Evolutionary conservation across 2,797 vertebrate genomes (phyloP).

Genomic region (Cynopterus sphinx): DNA sequence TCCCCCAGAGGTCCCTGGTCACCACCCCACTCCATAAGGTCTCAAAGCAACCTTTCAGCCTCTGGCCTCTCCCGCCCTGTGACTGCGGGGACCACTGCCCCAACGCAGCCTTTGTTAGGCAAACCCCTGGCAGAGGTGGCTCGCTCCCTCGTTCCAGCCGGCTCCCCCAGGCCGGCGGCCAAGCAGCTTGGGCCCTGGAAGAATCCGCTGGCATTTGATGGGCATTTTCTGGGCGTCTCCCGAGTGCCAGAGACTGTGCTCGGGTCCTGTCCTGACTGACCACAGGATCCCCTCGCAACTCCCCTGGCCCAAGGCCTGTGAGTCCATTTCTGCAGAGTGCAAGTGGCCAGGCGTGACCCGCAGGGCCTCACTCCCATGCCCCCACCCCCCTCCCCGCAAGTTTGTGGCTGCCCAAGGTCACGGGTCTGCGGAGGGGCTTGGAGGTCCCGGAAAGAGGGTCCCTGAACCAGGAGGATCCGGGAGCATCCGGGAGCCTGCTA

Average conservation of each 20-base stretch:
- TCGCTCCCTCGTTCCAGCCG: neutral
- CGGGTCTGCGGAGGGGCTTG: neutral
- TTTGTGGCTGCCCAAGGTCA: neutral
- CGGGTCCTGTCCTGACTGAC: accelerated
- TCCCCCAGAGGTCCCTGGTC: neutral
- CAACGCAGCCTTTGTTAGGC: accelerated
- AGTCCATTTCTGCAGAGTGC: neutral
- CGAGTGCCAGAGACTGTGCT: neutral
- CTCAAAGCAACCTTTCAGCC: neutral
- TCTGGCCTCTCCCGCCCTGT: neutral
- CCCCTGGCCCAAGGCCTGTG: neutral
- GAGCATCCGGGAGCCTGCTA: accelerated
- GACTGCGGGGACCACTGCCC: no score
- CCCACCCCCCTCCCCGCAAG: neutral
- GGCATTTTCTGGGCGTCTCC: no score
- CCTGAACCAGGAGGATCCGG: accelerated
- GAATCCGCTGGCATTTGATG: no score
- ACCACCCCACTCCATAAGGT: neutral
- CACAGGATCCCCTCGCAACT: neutral
- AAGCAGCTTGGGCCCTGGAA: neutral
- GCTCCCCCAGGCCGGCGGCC: neutral
- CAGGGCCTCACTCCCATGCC: neutral
- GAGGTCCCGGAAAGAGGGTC: neutral
- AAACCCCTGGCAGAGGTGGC: neutral
- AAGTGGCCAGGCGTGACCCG: neutral